Evolutionary conservation across 2,113 vertebrate genomes (phyloP).

Genomic region (Tringa solitaria): DNA sequence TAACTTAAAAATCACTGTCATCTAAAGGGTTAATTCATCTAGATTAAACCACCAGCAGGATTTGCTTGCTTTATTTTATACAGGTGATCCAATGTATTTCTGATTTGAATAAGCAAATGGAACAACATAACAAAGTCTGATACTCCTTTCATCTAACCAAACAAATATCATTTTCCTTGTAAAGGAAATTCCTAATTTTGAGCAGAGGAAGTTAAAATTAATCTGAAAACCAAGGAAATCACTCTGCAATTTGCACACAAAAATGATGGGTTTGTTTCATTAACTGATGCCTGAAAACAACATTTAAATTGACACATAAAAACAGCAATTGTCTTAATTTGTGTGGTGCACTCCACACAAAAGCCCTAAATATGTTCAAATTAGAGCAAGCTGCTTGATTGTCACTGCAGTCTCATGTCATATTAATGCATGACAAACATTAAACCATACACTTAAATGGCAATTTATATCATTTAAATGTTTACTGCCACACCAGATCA

Average conservation of each 20-base stretch:
- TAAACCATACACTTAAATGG: constrained; percentile 99
- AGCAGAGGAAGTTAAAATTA: constrained; percentile 57
- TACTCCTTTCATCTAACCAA: constrained; percentile 9
- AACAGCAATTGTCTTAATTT: constrained; percentile 98
- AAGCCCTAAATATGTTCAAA: constrained; percentile 97
- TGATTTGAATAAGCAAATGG: constrained; percentile 1
- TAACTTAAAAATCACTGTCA: not conserved
- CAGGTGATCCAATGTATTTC: not conserved
- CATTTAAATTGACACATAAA: constrained; percentile 94
- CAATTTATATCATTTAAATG: constrained; percentile 99
- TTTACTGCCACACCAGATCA: constrained; percentile 90
- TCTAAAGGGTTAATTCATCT: not conserved
- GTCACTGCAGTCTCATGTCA: constrained; percentile 96
- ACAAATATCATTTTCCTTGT: not conserved
- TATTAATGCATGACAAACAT: constrained; percentile 99
- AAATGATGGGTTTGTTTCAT: constrained; percentile 85
- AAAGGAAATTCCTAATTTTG: constrained; percentile 62
- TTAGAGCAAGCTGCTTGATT: constrained; percentile 99
- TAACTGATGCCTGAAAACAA: constrained; percentile 79
- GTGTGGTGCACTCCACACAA: constrained; percentile 90
- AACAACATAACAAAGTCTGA: not conserved
- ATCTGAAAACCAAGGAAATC: constrained; percentile 55
- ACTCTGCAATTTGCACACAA: constrained; percentile 57
- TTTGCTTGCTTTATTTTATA: not conserved
- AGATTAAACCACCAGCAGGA: not conserved